Evolutionary conservation across 2,888 invertebrate species (phyloP), one percentile per base, ranked within the genome.

Genomic region (Malacosoma neustria): DNA sequence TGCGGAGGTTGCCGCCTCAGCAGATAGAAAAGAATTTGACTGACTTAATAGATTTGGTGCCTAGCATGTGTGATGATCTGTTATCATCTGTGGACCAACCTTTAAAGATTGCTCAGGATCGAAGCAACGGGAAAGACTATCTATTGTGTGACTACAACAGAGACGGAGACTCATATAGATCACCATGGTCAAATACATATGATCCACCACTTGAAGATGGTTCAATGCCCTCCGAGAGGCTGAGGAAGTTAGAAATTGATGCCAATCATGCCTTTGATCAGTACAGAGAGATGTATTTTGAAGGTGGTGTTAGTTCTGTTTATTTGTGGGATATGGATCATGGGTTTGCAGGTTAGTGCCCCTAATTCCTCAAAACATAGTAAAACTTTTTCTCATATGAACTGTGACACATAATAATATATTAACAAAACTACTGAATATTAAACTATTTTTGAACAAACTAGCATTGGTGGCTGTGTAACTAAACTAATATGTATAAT

Each of bases 241-340:
- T 99, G 57, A 89, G 99, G 43, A 96, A 96, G 74, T 81, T 99
- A 55, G 99, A 99, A 87, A 90, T 99, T 42, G 99, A 99, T 69
- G 99, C 98, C 1, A 99, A 99, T 81, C 92, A 95, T 69, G 99
- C 99, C 9, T 99, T 99, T 72, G 98, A 99, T 77, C 97, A 97
- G 67, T 99, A 99, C 73, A 92, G 98, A 65, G 99, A 99, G 79
- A 95, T 99, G 93, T 99, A 99, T 75, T 99, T 97, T 74, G 99
- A 99, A 80, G 99, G 99, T 37, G 99, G 99, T 1, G 98, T 99
- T 1, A 99, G 99, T 11, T 99, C 99, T 4, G 99, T 99, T 3
- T 99, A 99, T 80, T 89, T 99, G 47, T 99, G 99, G 99, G 99
- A 99, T 64, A 89, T 99, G 73, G 99, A 99, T 68, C 95, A 96